Evolutionary conservation across 2,113 vertebrate genomes (phyloP), one percentile per base, ranked within the genome.

Genomic region (Bambusicola thoracicus): DNA sequence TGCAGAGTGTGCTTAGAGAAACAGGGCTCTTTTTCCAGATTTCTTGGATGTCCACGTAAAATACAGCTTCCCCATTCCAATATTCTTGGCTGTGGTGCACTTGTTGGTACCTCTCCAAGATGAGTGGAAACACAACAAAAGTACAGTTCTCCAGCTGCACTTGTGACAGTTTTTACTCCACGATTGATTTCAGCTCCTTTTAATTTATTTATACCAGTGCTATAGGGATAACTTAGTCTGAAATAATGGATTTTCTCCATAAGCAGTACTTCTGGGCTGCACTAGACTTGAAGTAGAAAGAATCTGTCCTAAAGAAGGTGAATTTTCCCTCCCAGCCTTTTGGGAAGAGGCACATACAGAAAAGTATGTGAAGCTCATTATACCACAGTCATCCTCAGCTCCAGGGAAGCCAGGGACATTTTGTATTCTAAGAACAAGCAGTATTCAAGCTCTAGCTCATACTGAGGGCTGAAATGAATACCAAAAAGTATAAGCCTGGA

Each of bases 231-330:
- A 30, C 2, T 67, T 59, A n/a, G 17, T 46, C 21, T 83, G 74
- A 90, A 88, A 84, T 24, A 49, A 62, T 29, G 62, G 27, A 25
- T 84, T 87, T 89, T 84, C 48, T 75, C 62, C n/a, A 41, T 16
- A 72, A 40, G 43, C 34, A 65, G n/a, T 75, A 72, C 17, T 61
- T 19, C 49, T 70, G 14, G 56, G 25, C 22, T 72, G 48, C 8
- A 46, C 11, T 43, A 46, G 29, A 58, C 24, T 51, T 74, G n/a
- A 84, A 81, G 11, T 3, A 62, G 36, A 68, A 79, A 48, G 89
- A 1, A 2, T 78, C 13, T 38, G 77, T 27, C 29, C 55, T 51
- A 77, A 81, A 68, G 69, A 85, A 62, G 62, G 51, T 21, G 77
- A 38, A 75, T 72, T 74, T 88, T 27, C 7, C 82, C 13, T 77